Evolutionary conservation across 2,797 vertebrate species (phyloP).

Genomic region (Ctenochaetus hawaiiensis): DNA sequence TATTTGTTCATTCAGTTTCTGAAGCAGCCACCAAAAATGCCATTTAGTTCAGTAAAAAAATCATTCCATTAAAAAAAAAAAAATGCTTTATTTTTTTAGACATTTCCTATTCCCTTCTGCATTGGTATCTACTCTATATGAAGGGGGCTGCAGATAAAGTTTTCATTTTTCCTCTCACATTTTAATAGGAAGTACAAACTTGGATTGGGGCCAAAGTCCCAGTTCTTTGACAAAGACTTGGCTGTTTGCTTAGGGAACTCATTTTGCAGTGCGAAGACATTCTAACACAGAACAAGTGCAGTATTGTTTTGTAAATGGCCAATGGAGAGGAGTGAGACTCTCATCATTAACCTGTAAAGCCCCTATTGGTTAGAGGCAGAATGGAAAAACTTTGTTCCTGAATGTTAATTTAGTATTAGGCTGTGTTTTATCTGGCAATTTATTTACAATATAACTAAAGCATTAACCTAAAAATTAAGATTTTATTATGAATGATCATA

Average conservation of each 20-base stretch:
- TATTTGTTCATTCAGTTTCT: background rate
- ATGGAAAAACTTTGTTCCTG: background rate
- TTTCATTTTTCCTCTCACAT: conserved; percentile 1
- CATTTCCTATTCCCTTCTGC: background rate
- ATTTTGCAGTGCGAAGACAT: conserved; percentile 53
- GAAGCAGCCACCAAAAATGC: background rate
- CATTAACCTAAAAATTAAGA: background rate
- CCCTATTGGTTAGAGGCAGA: conserved; percentile 26
- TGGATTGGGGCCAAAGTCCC: conserved; percentile 36
- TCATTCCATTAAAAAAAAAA: too few species aligned
- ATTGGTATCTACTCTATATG: background rate
- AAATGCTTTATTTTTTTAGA: too few species aligned
- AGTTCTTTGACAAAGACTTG: conserved; percentile 67
- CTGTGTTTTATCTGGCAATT: background rate
- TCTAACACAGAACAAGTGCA: conserved; percentile 57
- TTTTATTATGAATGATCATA: background rate
- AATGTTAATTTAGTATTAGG: background rate
- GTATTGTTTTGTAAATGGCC: conserved; percentile 60
- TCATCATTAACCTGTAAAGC: conserved; percentile 32
- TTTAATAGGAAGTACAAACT: conserved; percentile 10
- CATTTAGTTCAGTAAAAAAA: background rate
- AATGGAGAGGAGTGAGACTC: conserved; percentile 17
- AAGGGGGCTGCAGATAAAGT: conserved; percentile 3
- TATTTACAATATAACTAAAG: background rate
- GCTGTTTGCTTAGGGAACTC: conserved; percentile 64